phyloP scores from a whole-genome alignment of 1,140 invertebrate genomes.

The Bombus pyrosoma region DNA sequence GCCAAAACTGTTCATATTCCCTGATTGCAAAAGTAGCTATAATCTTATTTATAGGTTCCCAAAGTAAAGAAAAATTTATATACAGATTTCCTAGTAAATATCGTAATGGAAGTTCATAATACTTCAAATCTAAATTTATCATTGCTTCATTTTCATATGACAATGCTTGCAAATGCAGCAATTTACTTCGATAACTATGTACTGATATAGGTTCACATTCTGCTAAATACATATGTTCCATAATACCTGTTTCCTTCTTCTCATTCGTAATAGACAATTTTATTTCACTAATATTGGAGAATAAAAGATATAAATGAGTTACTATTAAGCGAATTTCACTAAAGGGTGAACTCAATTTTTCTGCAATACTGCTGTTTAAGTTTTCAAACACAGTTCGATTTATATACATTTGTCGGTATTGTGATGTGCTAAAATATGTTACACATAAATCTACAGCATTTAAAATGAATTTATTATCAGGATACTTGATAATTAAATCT shows the following conservation, averaged over 20 bases:
- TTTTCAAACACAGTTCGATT: conserved; percentile 69
- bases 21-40: conserved; percentile 89
- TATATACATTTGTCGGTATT: conserved; percentile 56
- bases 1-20: conserved; percentile 89
- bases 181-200: conserved; percentile 89
- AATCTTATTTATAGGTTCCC: conserved; percentile 91
- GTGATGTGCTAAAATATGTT: conserved; percentile 63
- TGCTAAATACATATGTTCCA: conserved; percentile 79
- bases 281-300: conserved; percentile 83
- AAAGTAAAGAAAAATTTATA: conserved; percentile 93
- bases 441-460: conserved; percentile 73
- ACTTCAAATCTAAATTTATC: conserved; percentile 83
- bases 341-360: conserved; percentile 71
- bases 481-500: conserved; percentile 63
- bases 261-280: background rate
- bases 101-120: conserved; percentile 85
- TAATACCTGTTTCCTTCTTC: conserved; percentile 73
- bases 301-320: conserved; percentile 88
- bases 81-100: conserved; percentile 93
- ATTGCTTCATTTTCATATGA: conserved; percentile 85
- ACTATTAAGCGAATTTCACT: conserved; percentile 87
- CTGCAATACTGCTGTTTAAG: conserved; percentile 45
- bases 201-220: conserved; percentile 87
- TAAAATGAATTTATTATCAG: conserved; percentile 68
- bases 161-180: conserved; percentile 89